phyloP scores from a whole-genome alignment of 1,140 invertebrate genomes.

The Cyrtorhinus lividipennis region DNA sequence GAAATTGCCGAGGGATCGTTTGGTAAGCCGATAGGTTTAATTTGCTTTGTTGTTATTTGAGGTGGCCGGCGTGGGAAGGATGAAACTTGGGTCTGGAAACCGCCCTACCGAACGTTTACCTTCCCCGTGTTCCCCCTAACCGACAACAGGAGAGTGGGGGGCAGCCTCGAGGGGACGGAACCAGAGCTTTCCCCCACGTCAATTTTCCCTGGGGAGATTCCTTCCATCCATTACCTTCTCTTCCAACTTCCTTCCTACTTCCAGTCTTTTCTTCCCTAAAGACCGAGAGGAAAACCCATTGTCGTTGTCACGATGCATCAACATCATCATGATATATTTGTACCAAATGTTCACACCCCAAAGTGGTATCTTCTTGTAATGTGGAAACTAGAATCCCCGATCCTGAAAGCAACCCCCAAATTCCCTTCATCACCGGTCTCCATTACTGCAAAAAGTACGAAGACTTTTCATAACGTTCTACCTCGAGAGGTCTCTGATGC shows the following conservation, averaged over 20 bases:
- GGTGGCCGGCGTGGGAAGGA: background rate
- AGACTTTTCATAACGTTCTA: too few relatives aligned
- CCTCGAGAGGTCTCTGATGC: too few relatives aligned
- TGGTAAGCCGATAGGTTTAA: slow-evolving; percentile 5
- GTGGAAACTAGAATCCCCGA: too few relatives aligned
- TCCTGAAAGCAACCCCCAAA: too few relatives aligned
- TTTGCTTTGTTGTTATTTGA: slow-evolving; percentile 9
- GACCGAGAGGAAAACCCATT: background rate
- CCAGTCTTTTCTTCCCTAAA: background rate
- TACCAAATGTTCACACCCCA: background rate
- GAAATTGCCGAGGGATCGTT: background rate
- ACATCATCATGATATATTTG: slow-evolving; percentile 3
- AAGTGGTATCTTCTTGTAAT: too few relatives aligned
- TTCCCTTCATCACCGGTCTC: too few relatives aligned
- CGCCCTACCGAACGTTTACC: background rate
- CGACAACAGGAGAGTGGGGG: too few relatives aligned
- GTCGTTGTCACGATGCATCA: slow-evolving; percentile 6
- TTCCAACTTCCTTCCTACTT: background rate
- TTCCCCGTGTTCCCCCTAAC: too few relatives aligned
- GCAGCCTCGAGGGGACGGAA: background rate
- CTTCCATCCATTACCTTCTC: slow-evolving; percentile 2
- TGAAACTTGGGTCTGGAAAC: background rate
- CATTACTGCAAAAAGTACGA: too few relatives aligned
- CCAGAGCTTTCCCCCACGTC: background rate
- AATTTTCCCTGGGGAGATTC: slow-evolving; percentile 8